Base-by-base conservation (phyloP, 2,888 invertebrate species). In the Oscheius onirici region DNA sequence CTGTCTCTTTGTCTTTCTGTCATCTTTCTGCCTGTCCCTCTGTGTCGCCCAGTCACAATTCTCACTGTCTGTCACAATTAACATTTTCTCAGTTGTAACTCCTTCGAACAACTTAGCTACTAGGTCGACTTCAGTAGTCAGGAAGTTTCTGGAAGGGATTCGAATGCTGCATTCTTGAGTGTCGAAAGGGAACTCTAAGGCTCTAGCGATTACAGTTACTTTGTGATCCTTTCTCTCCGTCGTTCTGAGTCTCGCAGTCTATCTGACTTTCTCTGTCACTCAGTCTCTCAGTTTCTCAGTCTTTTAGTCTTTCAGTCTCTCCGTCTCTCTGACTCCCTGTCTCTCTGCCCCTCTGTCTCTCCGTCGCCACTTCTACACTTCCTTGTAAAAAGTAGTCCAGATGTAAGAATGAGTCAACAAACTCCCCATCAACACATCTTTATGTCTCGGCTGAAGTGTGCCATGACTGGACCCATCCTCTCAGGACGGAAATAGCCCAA, bases 391-490 rank as follows among this genome's bases (percentile, higher is more conserved):
- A 34, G 5, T 8, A 34, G 34, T 13, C 46, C 49, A 49, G 49
- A 20, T 49, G 8, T 34, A 6, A 34, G 34, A 34, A 34, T 34
- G 34, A 34, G 34, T 34, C 34, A 34, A 34, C 34, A 34, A 34
- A 34, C 34, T 34, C 0, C 34, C 55, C 28, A 55, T 55, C 28
- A n/a, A 26, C 55, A 55, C 55, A 28, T 55, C 55, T 55, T 55
- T 55, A 55, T 55, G 55, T 55, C 34, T 34, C 2, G 34, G 34
- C 28, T 28, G 28, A 55, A 55, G 55, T 55, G 28, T 55, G 55
- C 28, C 55, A 55, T 55, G 28, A 55, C 55, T 55, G 55, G 26
- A n/a, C 28, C 28, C 20, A 20, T 11, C 11, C 20, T 46, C 46
- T 17, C 34, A 46, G 26, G 26, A 55, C 55, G 34, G 55, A 34